Base-by-base conservation (phyloP, 1,140 invertebrate genomes). In the Eurosta solidaginis region DNA sequence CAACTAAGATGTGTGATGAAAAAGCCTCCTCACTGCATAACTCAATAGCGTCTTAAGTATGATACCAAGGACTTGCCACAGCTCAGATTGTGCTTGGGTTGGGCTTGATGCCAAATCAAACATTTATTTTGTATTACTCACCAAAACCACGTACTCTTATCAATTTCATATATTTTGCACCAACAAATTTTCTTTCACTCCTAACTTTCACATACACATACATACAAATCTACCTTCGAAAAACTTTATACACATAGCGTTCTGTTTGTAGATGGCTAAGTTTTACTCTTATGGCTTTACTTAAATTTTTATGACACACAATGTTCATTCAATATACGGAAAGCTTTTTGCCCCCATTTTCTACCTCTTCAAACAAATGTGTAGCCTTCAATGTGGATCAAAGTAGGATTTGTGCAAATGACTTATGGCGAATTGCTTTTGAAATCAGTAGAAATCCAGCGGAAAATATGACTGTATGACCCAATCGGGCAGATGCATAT, bases 241-340 rank as follows among this genome's bases (percentile, higher is more conserved):
- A 9, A 22, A n/a, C 40, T n/a, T 40, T 2, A 52, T 14, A 68
- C 33, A 36, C 12, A n/a, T n/a, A n/a, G n/a, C n/a, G n/a, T n/a
- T n/a, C n/a, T n/a, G n/a, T n/a, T n/a, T n/a, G n/a, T n/a, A n/a
- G n/a, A n/a, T n/a, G n/a, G n/a, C n/a, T n/a, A n/a, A n/a, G n/a
- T n/a, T n/a, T n/a, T n/a, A n/a, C 17, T 77, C 68, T 63, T 20
- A 68, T 77, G 54, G 54, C 17, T 77, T 83, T 77, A 81, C 78
- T 81, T 81, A 78, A 83, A 82, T 83, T 85, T 84, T 84, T 83
- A 84, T 84, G 84, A 85, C 84, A 85, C 83, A 80, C 80, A 82
- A 42, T 36, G 40, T 68, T 42, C n/a, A 10, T 29, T 27, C n/a
- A 3, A 22, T 12, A 52, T 25, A 7, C 54, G 47, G 4, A 49